Evolutionary conservation across 2,888 invertebrate genomes (phyloP).

Genomic region (Lithodes maja): DNA sequence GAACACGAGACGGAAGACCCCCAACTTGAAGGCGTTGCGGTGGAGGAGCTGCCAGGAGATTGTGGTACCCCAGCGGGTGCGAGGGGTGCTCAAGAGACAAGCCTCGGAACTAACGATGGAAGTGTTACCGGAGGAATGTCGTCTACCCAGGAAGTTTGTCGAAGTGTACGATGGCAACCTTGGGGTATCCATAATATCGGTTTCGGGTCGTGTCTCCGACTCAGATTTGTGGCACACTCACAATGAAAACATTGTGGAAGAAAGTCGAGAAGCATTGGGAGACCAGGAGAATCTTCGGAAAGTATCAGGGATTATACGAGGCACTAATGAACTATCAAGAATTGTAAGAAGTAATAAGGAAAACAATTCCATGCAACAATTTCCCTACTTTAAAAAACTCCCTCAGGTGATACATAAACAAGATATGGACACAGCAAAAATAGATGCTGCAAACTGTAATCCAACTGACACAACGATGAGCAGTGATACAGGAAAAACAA

Average conservation of each 20-base stretch:
- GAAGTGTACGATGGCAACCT: slow-evolving; percentile 50
- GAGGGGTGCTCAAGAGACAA: slow-evolving; percentile 36
- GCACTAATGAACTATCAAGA: no score
- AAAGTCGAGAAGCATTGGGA: no score
- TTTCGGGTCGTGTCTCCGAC: background rate
- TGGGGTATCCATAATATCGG: slow-evolving; percentile 37
- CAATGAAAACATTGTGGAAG: no score
- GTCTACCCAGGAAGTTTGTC: background rate
- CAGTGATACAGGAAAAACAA: background rate
- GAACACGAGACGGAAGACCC: background rate
- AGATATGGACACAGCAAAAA: background rate
- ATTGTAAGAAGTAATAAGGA: no score
- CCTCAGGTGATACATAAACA: no score
- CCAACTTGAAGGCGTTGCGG: slow-evolving; percentile 15
- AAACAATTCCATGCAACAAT: no score
- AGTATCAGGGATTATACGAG: no score
- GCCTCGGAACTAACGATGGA: slow-evolving; percentile 32
- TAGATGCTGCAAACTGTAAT: background rate
- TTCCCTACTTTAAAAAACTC: no score
- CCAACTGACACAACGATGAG: background rate
- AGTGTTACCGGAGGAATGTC: background rate
- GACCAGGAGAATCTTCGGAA: no score
- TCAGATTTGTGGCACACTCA: no score
- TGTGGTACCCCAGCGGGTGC: background rate
- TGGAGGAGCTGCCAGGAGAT: slow-evolving; percentile 52